These are phyloP conservation scores for Exocentrus adspersus DNA, from an alignment of 2,888 invertebrate species.

Conservation along the genomic window DNA sequence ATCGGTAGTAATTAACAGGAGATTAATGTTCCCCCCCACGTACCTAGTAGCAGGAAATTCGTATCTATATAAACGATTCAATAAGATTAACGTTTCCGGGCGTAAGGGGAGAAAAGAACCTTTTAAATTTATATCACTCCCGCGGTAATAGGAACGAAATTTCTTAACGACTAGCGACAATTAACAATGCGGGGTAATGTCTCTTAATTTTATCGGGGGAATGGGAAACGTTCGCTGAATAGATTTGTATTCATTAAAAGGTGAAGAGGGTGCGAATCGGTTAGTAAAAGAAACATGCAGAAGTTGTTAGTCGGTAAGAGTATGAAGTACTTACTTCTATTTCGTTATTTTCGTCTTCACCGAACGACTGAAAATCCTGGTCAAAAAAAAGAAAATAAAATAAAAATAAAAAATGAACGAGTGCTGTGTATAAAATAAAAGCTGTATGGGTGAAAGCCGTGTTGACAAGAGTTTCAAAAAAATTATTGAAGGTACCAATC, in stretches of 20 bases:
- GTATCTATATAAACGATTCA: no score
- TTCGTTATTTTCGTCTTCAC: slow-evolving; percentile 53
- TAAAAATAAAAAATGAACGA: slow-evolving; percentile 36
- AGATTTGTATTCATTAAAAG: no score
- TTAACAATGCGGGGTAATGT: neutral
- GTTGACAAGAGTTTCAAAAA: no score
- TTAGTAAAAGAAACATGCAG: no score
- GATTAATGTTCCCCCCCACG: neutral
- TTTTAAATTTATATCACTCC: neutral
- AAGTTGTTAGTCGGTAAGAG: no score
- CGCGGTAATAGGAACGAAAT: neutral
- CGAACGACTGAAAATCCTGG: slow-evolving; percentile 57
- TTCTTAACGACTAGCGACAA: neutral
- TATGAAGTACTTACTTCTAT: slow-evolving; percentile 51
- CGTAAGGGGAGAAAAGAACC: neutral
- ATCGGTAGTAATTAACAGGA: neutral
- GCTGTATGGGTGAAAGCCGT: neutral
- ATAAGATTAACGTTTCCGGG: neutral
- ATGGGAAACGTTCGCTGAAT: no score
- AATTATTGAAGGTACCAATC: no score
- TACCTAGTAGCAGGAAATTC: neutral
- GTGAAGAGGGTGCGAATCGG: no score
- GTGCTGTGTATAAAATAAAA: slow-evolving; percentile 8
- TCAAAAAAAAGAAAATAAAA: slow-evolving; percentile 52
- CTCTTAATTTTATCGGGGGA: neutral